Evolutionary conservation across 2,888 invertebrate genomes (phyloP), one percentile per base, ranked within the genome.

Genomic region (Lacanobia wlatinum): DNA sequence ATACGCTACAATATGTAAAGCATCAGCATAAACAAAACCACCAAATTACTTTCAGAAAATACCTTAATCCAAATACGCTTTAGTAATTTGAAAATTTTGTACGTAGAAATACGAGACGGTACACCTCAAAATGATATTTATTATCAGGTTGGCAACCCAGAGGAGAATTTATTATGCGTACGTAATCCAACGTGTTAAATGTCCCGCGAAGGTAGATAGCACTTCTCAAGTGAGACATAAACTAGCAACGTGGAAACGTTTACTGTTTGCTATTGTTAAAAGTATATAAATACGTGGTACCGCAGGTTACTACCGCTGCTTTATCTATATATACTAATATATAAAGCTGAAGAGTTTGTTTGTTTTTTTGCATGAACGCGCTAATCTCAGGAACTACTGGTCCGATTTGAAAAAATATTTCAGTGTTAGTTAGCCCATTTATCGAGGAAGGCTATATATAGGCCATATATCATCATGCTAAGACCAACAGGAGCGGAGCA

Each of bases 121-220:
- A 60, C 52, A 60, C 58, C 73, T 79, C 69, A 70, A 70, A 78
- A 80, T 83, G 46, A 79, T 74, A 80, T 80, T 79, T 80, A 80
- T 80, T 74, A 83, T 70, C 59, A 67, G 53, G 80, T 67, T 79
- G 59, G 56, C 58, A 83, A 60, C 59, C 56, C 63, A 48, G 79
- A 69, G 48, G 56, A 48, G 52, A 80, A 83, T 80, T 80, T 80
- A 80, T 80, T 80, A 59, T 60, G 83, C 74, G 79, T 73, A 73
- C 74, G 40, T 80, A 80, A 80, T 80, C 69, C 66, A 67, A 72
- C 63, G 61, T 56, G 80, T 83, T 80, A 73, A 76, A 72, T 83
- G 76, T 76, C 55, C 76, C 76, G 69, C 61, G 61, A 82, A 72
- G 66, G 81, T 72, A 68, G 83, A 78, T 82, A 78, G 66, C 43